Evolutionary conservation across 2,797 vertebrate species (phyloP), one percentile per base, ranked within the genome.

Genomic region (Acridotheres tristis): DNA sequence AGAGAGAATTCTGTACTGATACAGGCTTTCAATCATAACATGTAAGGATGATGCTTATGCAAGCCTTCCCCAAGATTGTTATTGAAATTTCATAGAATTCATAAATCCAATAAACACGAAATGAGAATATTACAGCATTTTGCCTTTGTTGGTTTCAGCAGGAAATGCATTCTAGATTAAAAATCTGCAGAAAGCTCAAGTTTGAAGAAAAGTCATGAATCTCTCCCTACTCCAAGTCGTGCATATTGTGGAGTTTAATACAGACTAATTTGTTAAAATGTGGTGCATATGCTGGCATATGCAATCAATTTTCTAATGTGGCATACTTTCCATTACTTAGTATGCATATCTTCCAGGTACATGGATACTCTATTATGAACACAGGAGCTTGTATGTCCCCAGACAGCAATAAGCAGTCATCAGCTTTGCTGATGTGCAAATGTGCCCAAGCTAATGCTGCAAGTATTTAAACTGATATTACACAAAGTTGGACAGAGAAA

Each of bases 31-130:
- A 10, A 20, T 68, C 54, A 65, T 27, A 79, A 72, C 42, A 7
- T 68, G 23, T 27, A 67, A 47, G 53, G 21, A 19, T 69, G n/a
- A 83, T 85, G 30, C n/a, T 80, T 83, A 50, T 71, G 53, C 72
- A 91, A 92, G 54, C 20, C 27, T 91, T n/a, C 10, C 19, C 43
- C 13, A 45, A 36, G 21, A 32, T 48, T 43, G 1, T 27, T 88
- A 72, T 16, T 92, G 76, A 92, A 68, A 34, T 77, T 89, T 89
- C 54, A 74, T 74, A 82, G 82, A 94, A 77, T 77, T 89, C 42
- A 50, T 81, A 82, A 84, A 69, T 57, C 58, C 8, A 85, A 30
- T 81, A 78, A 94, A 81, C 30, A 47, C 47, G 38, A 45, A 67
- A 67, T 34, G 32, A 80, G 53, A 85, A 25, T 65, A 73, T 77